These are phyloP conservation scores for Gymnodraco acuticeps DNA, from an alignment of 2,797 vertebrate genomes.

Conservation along the genomic window DNA sequence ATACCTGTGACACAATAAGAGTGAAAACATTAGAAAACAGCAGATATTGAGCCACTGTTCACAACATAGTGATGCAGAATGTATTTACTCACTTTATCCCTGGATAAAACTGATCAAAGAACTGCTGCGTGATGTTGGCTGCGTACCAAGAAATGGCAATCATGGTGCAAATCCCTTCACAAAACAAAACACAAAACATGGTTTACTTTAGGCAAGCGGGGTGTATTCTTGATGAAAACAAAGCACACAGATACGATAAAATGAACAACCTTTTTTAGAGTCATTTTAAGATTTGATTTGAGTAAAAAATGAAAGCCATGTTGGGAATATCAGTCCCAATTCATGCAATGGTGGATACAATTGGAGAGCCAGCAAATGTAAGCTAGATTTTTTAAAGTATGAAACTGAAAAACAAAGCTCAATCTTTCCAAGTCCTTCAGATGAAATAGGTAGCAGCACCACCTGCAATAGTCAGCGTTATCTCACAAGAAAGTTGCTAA, in stretches of 20 bases:
- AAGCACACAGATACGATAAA: background rate
- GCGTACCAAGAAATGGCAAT: slow-evolving; percentile 93
- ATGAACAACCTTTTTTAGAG: background rate
- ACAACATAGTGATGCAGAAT: background rate
- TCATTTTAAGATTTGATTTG: background rate
- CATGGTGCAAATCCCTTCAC: slow-evolving; percentile 88
- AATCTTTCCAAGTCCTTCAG: no score
- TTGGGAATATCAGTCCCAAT: background rate
- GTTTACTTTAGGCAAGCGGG: slow-evolving; percentile 14
- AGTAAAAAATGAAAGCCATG: background rate
- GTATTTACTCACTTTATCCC: slow-evolving; percentile 90
- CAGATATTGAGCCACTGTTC: background rate
- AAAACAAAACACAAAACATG: slow-evolving; percentile 13
- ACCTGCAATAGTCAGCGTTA: no score
- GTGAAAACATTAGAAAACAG: background rate
- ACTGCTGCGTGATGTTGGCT: slow-evolving; percentile 89
- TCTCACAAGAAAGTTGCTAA: no score
- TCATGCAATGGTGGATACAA: no score
- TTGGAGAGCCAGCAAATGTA: no score
- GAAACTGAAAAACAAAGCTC: no score
- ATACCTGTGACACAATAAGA: slow-evolving; percentile 79
- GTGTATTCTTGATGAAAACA: slow-evolving; percentile 1
- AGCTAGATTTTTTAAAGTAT: no score
- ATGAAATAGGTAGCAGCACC: no score
- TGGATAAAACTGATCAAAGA: slow-evolving; percentile 88